A percentile compares a stretch with the other conserved stretches of the same genome.
phyloP scores from a whole-genome alignment of 2,113 vertebrate genomes.

The Desmodus rotundus region DNA sequence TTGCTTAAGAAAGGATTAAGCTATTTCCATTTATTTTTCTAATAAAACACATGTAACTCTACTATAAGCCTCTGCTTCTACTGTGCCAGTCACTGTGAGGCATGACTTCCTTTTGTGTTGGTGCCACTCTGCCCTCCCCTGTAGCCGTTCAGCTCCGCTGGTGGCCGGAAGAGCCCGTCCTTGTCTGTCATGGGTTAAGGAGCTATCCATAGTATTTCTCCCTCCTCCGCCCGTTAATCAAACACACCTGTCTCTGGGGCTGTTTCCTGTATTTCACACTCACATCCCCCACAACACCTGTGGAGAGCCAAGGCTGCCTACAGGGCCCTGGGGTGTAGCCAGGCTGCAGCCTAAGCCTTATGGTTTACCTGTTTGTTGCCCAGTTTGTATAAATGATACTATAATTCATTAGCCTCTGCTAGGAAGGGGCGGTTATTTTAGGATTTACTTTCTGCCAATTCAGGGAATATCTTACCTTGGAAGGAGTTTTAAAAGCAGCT shows the following conservation, averaged over 20 bases:
- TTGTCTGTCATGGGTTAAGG: background rate
- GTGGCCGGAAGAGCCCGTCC: background rate
- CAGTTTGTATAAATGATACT: background rate
- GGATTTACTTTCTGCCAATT: background rate
- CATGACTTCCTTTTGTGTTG: background rate
- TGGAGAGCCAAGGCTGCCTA: background rate
- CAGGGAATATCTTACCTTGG: background rate
- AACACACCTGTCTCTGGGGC: background rate
- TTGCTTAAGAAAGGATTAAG: background rate
- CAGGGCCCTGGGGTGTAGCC: background rate
- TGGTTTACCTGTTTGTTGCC: background rate
- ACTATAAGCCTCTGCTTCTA: background rate
- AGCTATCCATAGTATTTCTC: background rate
- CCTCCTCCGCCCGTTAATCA: background rate
- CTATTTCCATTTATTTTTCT: slow-evolving; percentile 5
- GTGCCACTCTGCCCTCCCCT: background rate
- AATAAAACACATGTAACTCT: background rate
- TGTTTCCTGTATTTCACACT: background rate
- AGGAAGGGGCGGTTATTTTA: background rate
- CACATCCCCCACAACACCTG: background rate
- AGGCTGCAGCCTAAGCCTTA: background rate
- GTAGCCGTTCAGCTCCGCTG: background rate
- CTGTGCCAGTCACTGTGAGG: background rate
- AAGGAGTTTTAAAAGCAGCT: background rate
- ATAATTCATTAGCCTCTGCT: background rate